Percentiles rank a stretch among this genome's conserved stretches.
These are phyloP conservation scores for Drosophila trapezifrons DNA, from an alignment of 1,140 invertebrate species.

Conservation along the genomic window DNA sequence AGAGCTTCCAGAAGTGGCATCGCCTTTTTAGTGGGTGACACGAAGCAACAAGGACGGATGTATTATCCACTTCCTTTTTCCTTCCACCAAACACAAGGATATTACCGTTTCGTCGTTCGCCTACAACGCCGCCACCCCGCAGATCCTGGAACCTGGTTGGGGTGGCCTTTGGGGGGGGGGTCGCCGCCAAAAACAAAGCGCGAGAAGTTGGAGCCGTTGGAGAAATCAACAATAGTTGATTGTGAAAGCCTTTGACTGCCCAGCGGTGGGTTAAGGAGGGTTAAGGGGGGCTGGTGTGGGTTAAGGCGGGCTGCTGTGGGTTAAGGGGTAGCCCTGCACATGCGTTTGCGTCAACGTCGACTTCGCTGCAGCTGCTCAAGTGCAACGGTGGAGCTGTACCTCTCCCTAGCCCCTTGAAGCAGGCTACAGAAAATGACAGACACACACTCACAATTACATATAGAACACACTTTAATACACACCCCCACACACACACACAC, in stretches of 20 bases:
- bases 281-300: conserved; percentile 3
- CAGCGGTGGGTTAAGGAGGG: conserved; percentile 19
- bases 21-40: conserved; percentile 84
- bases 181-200: conserved; percentile 45
- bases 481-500: conserved; percentile 8
- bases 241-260: conserved; percentile 57
- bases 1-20: conserved; percentile 71
- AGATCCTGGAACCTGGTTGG: background rate
- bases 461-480: conserved; percentile 11
- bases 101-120: conserved; percentile 84
- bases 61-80: conserved; percentile 85
- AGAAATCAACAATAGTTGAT: conserved; percentile 64
- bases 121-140: conserved; percentile 45
- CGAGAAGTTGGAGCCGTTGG: conserved; percentile 50
- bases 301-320: background rate
- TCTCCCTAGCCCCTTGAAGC: conserved; percentile 25
- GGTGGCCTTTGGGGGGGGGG: background rate
- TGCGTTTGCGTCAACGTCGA: conserved; percentile 47
- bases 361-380: conserved; percentile 67
- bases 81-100: conserved; percentile 85
- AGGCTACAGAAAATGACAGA: conserved; percentile 54
- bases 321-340: conserved; percentile 27
- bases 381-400: conserved; percentile 55
- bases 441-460: conserved; percentile 21
- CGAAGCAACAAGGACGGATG: conserved; percentile 85